Evolutionary conservation across 1,140 invertebrate genomes (phyloP), one percentile per base, ranked within the genome.

Genomic region (Drosophila kepulauana): DNA sequence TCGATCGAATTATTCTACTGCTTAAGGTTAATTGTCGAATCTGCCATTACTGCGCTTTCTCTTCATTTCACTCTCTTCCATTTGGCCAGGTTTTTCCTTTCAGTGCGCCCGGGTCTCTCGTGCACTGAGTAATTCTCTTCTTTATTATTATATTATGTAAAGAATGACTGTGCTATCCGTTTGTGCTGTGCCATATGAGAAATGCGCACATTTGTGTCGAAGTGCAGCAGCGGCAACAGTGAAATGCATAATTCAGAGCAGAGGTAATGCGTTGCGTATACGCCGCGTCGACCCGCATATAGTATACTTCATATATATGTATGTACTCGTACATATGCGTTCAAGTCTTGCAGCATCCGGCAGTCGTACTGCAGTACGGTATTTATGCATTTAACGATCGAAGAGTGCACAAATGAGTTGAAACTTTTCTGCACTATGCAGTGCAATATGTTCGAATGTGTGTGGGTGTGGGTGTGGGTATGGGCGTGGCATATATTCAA

Each of bases 351-450:
- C 57, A 30, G 35, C 11, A 61, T 35, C 63, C 63, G 51, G 48
- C 49, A 25, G 48, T 6, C 46, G 63, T 41, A 63, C 48, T 70
- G 49, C 15, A 46, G 13, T 56, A 48, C 38, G 61, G 84, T 80
- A 85, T 85, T 84, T 85, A 85, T 85, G 69, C 69, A 81, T 78
- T 81, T 78, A 77, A 71, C 68, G 65, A 79, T 58, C 69, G 71
- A 68, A 63, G 16, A 38, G 62, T 59, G 67, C 61, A 77, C 72
- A 81, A 81, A 81, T 76, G 66, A 82, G 71, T 77, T 48, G 64
- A 79, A 75, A 65, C 38, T 67, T 82, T 74, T 79, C 57, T 75
- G 78, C 64, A n/a, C 25, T 46, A 73, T 64, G 45, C 61, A 38
- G 7, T 30, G 38, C 20, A 52, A 52, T 6, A 15, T 20, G 15